A percentile compares a stretch with the other conserved stretches of the same genome.
These are phyloP conservation scores for Piaya cayana DNA, from an alignment of 2,113 vertebrate species.

Conservation along the genomic window DNA sequence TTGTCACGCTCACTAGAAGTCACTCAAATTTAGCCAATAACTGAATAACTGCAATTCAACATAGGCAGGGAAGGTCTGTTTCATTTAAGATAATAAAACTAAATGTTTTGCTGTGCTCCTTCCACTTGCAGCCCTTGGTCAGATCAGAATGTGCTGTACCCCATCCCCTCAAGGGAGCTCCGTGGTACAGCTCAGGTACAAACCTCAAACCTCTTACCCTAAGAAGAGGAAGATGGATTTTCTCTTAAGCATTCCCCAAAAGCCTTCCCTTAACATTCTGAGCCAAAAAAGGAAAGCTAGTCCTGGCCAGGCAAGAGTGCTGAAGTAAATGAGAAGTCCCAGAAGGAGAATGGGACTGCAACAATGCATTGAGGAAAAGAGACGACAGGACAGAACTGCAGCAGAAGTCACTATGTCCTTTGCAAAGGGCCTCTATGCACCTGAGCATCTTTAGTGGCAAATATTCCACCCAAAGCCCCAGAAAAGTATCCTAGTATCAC, in stretches of 20 bases:
- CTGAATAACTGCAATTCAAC: background rate
- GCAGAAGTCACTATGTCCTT: background rate
- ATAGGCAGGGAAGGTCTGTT: background rate
- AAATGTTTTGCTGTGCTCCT: background rate
- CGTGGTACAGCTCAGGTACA: fast-evolving
- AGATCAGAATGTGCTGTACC: background rate
- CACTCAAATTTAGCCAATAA: background rate
- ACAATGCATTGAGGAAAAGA: background rate
- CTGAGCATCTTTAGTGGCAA: background rate
- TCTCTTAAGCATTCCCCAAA: background rate
- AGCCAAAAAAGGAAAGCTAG: background rate
- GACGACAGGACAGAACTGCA: background rate
- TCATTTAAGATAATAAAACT: background rate
- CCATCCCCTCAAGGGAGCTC: fast-evolving
- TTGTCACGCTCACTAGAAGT: background rate
- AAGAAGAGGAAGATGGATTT: background rate
- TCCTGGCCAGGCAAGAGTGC: background rate
- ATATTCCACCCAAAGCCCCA: background rate
- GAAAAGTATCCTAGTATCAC: background rate
- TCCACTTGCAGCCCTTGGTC: background rate
- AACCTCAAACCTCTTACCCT: background rate
- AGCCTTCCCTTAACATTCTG: background rate
- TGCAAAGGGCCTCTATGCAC: background rate
- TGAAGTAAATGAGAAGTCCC: background rate
- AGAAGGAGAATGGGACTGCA: background rate